phyloP scores from a whole-genome alignment of 1,140 invertebrate species.

The Venustaconcha ellipsiformis region DNA sequence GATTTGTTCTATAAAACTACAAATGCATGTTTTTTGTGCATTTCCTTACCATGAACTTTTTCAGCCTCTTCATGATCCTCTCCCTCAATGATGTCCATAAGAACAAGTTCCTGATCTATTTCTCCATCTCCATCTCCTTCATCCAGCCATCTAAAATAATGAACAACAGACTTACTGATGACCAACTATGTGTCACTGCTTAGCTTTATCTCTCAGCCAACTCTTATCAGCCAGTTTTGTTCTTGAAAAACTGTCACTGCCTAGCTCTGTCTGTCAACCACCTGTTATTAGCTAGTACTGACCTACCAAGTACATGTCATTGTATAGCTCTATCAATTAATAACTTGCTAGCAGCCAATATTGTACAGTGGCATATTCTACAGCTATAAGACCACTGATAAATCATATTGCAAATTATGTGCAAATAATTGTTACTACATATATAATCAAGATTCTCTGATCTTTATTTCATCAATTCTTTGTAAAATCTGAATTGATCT shows the following conservation, averaged over 20 bases:
- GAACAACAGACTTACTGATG: not conserved
- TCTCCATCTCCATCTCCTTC: conserved; percentile 51
- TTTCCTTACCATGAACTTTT: conserved; percentile 20
- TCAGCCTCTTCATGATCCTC: conserved; percentile 3
- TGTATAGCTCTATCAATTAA: not conserved
- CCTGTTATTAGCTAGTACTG: too few species aligned
- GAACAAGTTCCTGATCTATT: conserved; percentile 42
- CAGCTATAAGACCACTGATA: conserved; percentile 12
- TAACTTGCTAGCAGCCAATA: not conserved
- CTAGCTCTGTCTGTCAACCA: too few species aligned
- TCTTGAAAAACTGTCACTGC: too few species aligned
- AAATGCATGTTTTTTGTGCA: too few species aligned
- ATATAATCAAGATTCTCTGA: too few species aligned
- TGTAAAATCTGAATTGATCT: too few species aligned
- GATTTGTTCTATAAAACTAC: too few species aligned
- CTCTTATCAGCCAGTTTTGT: too few species aligned
- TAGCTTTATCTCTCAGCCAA: too few species aligned
- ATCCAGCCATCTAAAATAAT: conserved; percentile 52
- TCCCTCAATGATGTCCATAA: conserved; percentile 36
- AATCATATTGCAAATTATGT: conserved; percentile 8
- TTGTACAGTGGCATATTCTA: not conserved
- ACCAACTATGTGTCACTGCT: too few species aligned
- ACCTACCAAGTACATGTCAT: not conserved
- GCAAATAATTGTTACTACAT: not conserved
- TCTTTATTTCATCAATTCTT: too few species aligned